These are phyloP conservation scores for Onychomys leucogaster DNA, from an alignment of 2,797 vertebrate species.

Conservation along the genomic window DNA sequence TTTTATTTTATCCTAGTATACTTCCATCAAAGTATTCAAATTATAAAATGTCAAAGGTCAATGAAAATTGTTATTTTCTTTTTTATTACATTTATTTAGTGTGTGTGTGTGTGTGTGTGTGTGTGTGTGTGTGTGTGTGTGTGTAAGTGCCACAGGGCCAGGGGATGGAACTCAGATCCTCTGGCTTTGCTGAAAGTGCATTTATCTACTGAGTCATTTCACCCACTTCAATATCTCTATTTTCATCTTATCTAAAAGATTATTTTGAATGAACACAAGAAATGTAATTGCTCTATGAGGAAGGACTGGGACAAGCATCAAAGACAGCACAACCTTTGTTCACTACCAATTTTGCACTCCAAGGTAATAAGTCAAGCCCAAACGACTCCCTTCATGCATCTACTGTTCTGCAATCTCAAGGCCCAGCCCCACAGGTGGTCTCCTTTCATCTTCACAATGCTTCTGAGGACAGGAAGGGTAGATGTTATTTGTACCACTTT, in stretches of 20 bases:
- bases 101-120: background rate
- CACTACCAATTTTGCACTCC: conserved; percentile 36
- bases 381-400: background rate
- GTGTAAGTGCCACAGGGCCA: background rate
- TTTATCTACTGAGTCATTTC: background rate
- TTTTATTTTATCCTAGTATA: conserved; percentile 39
- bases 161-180: background rate
- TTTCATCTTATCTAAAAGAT: conserved; percentile 40
- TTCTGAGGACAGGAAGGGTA: background rate
- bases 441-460: conserved; percentile 44
- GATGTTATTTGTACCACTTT: conserved; percentile 53
- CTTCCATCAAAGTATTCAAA: conserved; percentile 49
- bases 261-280: conserved; percentile 45
- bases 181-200: background rate
- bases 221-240: conserved; percentile 1
- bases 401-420: conserved; percentile 39
- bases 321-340: conserved; percentile 20
- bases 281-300: conserved; percentile 39
- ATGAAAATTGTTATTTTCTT: background rate
- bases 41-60: conserved; percentile 36
- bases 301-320: background rate
- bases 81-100: background rate
- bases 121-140: background rate
- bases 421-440: background rate
- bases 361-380: conserved; percentile 34